A percentile compares a stretch with the other conserved stretches of the same genome.
These are phyloP conservation scores for Melieria picta DNA, from an alignment of 2,888 invertebrate species.

Conservation along the genomic window DNA sequence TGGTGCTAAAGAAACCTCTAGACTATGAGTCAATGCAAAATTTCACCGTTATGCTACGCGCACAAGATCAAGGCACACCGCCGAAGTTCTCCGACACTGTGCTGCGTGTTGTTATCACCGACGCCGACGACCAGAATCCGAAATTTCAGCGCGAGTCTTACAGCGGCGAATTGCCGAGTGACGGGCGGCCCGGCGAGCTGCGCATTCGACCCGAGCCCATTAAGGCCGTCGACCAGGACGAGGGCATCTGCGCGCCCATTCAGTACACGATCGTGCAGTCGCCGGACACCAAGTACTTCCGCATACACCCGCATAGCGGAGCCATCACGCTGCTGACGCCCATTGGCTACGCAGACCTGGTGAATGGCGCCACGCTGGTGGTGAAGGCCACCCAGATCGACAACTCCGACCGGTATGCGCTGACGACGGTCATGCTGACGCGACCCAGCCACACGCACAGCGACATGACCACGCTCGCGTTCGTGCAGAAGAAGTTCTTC, in stretches of 20 bases:
- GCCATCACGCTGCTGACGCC: constrained; percentile 60
- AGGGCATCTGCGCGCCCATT: constrained; percentile 65
- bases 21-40: constrained; percentile 84
- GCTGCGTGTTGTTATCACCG: constrained; percentile 81
- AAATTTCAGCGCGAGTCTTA: constrained; percentile 81
- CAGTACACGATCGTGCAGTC: constrained; percentile 65
- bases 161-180: constrained; percentile 74
- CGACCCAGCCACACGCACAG: constrained; percentile 55
- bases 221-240: constrained; percentile 79
- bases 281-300: constrained; percentile 64
- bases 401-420: constrained; percentile 87
- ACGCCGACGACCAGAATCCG: constrained; percentile 93
- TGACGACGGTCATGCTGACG: constrained; percentile 81
- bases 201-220: constrained; percentile 78
- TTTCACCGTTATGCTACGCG: constrained; percentile 80
- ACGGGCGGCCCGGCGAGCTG: constrained; percentile 69
- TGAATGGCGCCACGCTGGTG: constrained; percentile 81
- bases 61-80: constrained; percentile 84
- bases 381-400: constrained; percentile 85
- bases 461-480: constrained; percentile 66
- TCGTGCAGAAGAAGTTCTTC: constrained; percentile 77
- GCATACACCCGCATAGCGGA: constrained; percentile 63
- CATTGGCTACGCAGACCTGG: constrained; percentile 67
- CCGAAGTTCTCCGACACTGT: constrained; percentile 80
- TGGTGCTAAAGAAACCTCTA: constrained; percentile 81